phyloP scores from a whole-genome alignment of 2,797 vertebrate species.

The Phylloscopus collybita region DNA sequence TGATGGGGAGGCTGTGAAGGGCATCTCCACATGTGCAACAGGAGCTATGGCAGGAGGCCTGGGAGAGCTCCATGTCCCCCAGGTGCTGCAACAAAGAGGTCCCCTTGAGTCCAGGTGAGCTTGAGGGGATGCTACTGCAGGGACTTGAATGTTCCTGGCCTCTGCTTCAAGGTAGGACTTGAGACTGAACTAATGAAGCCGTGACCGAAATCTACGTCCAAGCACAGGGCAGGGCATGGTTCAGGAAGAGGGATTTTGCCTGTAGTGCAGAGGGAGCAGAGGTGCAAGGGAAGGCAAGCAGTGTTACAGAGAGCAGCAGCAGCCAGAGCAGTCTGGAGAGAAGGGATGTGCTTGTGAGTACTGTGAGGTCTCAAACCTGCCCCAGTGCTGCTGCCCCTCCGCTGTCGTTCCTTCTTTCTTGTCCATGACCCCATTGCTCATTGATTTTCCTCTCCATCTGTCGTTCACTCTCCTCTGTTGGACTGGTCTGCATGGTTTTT shows the following conservation, averaged over 20 bases:
- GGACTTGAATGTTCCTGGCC: neutral
- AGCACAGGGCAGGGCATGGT: neutral
- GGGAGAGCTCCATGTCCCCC: neutral
- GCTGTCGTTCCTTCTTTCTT: neutral
- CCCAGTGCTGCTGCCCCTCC: neutral
- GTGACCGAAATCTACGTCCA: rapidly evolving
- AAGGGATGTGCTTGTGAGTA: neutral
- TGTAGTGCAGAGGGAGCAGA: neutral
- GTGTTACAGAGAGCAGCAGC: neutral
- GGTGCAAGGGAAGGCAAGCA: neutral
- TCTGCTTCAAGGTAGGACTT: neutral
- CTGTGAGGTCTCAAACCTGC: neutral
- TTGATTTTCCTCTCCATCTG: neutral
- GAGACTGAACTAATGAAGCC: neutral
- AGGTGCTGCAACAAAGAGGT: rapidly evolving
- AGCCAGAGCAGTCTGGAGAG: neutral
- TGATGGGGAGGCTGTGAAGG: neutral
- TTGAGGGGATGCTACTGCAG: neutral
- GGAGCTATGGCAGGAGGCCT: neutral
- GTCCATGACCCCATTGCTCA: neutral
- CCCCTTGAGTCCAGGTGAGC: neutral
- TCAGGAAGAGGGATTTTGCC: neutral
- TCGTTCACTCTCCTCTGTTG: neutral
- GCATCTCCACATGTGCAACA: neutral
- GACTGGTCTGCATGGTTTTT: neutral